Evolutionary conservation across 2,888 invertebrate species (phyloP), one percentile per base, ranked within the genome.

Genomic region (Erebia palarica): DNA sequence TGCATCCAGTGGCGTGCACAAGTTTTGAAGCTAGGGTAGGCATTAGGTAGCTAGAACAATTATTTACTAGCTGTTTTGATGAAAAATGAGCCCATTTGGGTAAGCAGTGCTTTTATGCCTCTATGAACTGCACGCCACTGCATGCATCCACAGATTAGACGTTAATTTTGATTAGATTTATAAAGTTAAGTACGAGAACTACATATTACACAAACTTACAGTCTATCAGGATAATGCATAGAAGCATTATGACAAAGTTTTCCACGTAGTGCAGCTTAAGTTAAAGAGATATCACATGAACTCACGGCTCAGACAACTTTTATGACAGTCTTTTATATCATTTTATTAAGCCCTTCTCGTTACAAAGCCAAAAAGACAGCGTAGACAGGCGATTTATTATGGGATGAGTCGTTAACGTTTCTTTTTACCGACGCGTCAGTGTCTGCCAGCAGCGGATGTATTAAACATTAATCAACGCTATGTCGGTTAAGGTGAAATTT

Each of bases 341-440:
- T 61, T 68, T 68, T 68, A 68, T 61, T 61, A 61, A 53, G 68
- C 68, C 53, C 60, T 42, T 61, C 44, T 68, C 68, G 68, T 60
- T 68, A 53, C 60, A 68, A 53, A 68, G 68, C 68, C 61, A 68
- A 68, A 68, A 68, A 70, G 59, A 60, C 69, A 47, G 58, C 67
- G 65, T 57, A 70, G 70, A 64, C 68, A 70, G 68, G 69, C 68
- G 65, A 73, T 68, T 65, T 68, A 70, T 73, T 70, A 70, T 68
- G 68, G 68, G 68, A 70, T 70, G 65, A 70, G 65, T 73, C 73
- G 73, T 73, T 73, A 68, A 70, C 73, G 70, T 70, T 73, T 68
- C 73, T 73, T 73, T 73, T 73, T 70, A 68, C 68, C 55, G 68
- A 65, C 64, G 65, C 63, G 70, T 70, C 65, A 61, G 73, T 63